Evolutionary conservation across 2,797 vertebrate species (phyloP).

Genomic region (Urocyon cinereoargenteus): DNA sequence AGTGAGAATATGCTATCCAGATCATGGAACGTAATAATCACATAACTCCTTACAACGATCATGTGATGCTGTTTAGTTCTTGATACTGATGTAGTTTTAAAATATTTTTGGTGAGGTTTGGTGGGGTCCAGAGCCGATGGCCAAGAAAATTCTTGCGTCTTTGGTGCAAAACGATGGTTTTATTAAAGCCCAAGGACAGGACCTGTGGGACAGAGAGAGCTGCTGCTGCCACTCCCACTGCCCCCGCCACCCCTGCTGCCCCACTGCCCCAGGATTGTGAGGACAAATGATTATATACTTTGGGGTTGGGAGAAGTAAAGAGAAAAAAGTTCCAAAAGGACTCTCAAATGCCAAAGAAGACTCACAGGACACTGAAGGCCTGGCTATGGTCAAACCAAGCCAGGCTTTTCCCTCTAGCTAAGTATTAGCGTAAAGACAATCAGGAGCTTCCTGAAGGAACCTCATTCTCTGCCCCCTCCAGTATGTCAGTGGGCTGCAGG

Average conservation of each 20-base stretch:
- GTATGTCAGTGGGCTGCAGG: not conserved
- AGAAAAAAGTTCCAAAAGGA: not conserved
- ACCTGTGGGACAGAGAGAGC: not conserved
- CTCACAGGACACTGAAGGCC: not conserved
- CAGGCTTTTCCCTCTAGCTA: not conserved
- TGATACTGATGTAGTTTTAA: not conserved
- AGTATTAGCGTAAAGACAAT: not conserved
- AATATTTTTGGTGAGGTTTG: not conserved
- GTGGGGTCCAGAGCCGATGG: not conserved
- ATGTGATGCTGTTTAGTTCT: not conserved
- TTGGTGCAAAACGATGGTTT: not conserved
- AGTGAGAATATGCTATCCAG: not conserved
- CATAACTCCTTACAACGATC: not conserved
- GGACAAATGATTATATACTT: not conserved
- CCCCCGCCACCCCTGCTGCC: too few relatives aligned
- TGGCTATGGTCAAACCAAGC: not conserved
- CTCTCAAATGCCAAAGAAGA: not conserved
- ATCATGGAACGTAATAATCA: not conserved
- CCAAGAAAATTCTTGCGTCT: not conserved
- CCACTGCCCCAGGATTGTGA: not conserved
- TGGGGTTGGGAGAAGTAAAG: not conserved
- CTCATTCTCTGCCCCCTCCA: not conserved
- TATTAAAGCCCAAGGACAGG: not conserved
- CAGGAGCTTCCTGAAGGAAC: not conserved
- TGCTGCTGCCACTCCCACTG: not conserved